These are phyloP conservation scores for Folsomia candida DNA, from an alignment of 2,888 invertebrate genomes.

Conservation along the genomic window DNA sequence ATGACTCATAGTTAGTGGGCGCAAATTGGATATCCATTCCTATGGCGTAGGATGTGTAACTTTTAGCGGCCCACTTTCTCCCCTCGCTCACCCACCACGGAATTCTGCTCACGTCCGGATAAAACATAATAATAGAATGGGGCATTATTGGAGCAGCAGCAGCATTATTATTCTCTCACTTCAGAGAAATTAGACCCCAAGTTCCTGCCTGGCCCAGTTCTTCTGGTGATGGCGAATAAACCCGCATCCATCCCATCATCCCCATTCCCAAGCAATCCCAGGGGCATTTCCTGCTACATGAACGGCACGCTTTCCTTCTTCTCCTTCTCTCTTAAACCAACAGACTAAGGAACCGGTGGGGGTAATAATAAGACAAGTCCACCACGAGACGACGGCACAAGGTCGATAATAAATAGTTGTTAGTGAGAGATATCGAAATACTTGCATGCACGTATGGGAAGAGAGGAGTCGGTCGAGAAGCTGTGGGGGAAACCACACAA, in stretches of 20 bases:
- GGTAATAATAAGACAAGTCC: too few species aligned
- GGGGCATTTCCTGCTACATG: too few species aligned
- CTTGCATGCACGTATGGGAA: too few species aligned
- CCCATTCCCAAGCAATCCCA: background rate
- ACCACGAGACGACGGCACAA: too few species aligned
- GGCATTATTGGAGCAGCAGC: slow-evolving; percentile 6
- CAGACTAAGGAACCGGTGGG: too few species aligned
- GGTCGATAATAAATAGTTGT: too few species aligned
- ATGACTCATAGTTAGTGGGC: background rate
- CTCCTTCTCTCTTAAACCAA: too few species aligned
- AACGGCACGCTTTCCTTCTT: too few species aligned
- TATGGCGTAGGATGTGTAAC: background rate
- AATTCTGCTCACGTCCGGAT: slow-evolving; percentile 14
- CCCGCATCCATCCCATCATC: background rate
- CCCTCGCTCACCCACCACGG: background rate
- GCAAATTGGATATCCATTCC: background rate
- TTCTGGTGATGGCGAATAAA: background rate
- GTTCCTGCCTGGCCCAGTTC: background rate
- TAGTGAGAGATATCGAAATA: too few species aligned
- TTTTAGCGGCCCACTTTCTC: background rate
- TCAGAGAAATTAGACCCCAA: background rate
- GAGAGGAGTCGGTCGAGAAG: too few species aligned
- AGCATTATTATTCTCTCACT: background rate
- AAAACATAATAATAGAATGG: slow-evolving; percentile 11
- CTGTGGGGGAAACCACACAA: too few species aligned